Conservation (phyloP, 2,888 invertebrate genomes). For the Rosalia funebris region DNA sequence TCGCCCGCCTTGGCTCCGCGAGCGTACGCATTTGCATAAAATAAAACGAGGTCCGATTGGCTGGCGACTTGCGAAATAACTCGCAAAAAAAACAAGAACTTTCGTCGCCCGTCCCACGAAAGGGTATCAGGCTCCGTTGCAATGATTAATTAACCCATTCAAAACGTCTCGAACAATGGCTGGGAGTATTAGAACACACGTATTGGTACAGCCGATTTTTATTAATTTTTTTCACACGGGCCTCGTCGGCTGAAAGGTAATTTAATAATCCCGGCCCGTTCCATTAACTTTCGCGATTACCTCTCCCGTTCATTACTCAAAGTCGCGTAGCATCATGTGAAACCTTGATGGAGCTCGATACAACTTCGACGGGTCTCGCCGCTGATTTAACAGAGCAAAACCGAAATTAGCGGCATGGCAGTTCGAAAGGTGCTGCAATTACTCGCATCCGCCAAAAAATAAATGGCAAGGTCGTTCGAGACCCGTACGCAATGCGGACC, state of each 20-base stretch:
- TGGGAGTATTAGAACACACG: conserved; percentile 12
- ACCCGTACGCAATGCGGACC: too few species aligned
- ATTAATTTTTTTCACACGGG: conserved; percentile 18
- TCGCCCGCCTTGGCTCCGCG: not conserved
- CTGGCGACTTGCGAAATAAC: conserved; percentile 24
- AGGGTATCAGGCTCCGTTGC: conserved; percentile 30
- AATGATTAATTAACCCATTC: conserved; percentile 38
- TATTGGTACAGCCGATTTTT: conserved; percentile 4
- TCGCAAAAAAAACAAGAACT: conserved; percentile 17
- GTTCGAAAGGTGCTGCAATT: not conserved
- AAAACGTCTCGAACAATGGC: conserved; percentile 14
- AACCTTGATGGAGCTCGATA: not conserved
- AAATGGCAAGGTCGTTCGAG: not conserved
- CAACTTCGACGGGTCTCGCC: not conserved
- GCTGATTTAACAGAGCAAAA: not conserved
- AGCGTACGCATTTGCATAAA: conserved; percentile 22
- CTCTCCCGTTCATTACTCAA: not conserved
- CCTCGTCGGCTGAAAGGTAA: not conserved
- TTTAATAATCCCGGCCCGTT: too few species aligned
- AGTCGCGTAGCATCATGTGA: not conserved
- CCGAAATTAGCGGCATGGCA: not conserved
- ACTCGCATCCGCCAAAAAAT: not conserved
- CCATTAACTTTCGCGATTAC: too few species aligned
- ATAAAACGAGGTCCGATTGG: conserved; percentile 4
- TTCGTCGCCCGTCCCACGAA: conserved; percentile 32